Conservation (phyloP, 2,888 invertebrate genomes). For the Apamea anceps region DNA sequence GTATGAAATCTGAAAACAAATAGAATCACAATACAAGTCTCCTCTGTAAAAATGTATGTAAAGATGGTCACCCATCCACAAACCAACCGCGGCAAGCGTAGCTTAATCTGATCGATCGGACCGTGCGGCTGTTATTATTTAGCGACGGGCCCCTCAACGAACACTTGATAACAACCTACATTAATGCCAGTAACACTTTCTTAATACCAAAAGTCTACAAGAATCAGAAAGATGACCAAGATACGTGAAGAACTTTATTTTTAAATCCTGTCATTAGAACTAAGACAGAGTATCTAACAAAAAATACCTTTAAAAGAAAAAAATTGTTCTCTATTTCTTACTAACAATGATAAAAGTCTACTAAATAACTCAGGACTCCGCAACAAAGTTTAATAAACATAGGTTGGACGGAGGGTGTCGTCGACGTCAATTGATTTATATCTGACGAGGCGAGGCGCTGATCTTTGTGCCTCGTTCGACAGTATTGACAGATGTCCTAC, state of each 20-base stretch:
- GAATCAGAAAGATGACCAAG: not conserved
- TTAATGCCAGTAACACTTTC: not conserved
- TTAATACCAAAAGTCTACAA: too few relatives aligned
- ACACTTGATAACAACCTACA: not conserved
- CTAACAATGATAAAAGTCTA: conserved; percentile 27
- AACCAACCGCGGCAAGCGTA: too few relatives aligned
- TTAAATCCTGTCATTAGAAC: not conserved
- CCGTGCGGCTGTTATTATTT: too few relatives aligned
- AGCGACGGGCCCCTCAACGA: not conserved
- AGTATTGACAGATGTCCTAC: conserved; percentile 68
- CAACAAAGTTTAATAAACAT: conserved; percentile 59
- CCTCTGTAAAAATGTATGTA: too few relatives aligned
- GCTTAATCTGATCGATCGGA: too few relatives aligned
- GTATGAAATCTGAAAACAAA: not conserved
- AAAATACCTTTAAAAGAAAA: not conserved
- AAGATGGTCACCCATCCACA: too few relatives aligned
- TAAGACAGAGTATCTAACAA: not conserved
- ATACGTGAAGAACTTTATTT: not conserved
- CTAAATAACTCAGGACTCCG: conserved; percentile 48
- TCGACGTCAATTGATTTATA: conserved; percentile 77
- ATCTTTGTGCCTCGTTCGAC: conserved; percentile 61
- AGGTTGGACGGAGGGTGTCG: conserved; percentile 51
- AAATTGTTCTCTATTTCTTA: not conserved
- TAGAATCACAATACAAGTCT: not conserved
- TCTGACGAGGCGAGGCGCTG: conserved; percentile 65